Conservation (phyloP, 2,888 invertebrate genomes). For the Adelphocoris suturalis region DNA sequence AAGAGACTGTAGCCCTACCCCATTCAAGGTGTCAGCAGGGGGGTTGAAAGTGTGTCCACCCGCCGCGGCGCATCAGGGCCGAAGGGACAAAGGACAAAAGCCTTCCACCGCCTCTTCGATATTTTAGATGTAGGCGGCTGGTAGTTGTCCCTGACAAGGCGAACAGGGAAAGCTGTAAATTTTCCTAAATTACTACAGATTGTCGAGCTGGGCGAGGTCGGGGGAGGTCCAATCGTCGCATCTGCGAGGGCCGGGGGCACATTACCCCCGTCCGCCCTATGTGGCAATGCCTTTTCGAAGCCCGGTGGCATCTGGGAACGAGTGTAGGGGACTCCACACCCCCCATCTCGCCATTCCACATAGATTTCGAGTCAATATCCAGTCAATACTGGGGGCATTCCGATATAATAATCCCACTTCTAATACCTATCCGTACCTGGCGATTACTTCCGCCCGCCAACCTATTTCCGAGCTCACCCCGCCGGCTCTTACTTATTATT, state of each 20-base stretch:
- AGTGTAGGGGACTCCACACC: background rate
- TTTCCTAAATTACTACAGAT: constrained; percentile 36
- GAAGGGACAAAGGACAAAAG: constrained; percentile 21
- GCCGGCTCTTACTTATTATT: background rate
- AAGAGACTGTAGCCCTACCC: constrained; percentile 8
- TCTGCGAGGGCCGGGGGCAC: background rate
- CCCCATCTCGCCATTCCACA: background rate
- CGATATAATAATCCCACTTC: constrained; percentile 39
- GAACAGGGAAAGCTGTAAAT: constrained; percentile 3
- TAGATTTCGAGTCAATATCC: constrained; percentile 27
- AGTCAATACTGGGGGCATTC: background rate
- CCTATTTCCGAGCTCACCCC: background rate
- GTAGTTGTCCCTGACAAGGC: background rate
- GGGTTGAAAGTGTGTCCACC: constrained; percentile 27
- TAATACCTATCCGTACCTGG: constrained; percentile 6
- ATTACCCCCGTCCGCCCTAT: background rate
- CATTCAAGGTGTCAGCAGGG: constrained; percentile 19
- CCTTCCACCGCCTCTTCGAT: constrained; percentile 22
- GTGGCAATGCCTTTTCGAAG: background rate
- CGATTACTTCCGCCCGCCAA: constrained; percentile 1
- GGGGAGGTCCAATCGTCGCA: constrained; percentile 20
- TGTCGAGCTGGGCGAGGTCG: background rate
- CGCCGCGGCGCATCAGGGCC: background rate
- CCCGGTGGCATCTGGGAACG: constrained; percentile 7
- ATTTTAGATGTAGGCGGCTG: constrained; percentile 36